A percentile compares a stretch with the other conserved stretches of the same genome.
Evolutionary conservation across 1,140 invertebrate species (phyloP).

Genomic region (Musca vetustissima): DNA sequence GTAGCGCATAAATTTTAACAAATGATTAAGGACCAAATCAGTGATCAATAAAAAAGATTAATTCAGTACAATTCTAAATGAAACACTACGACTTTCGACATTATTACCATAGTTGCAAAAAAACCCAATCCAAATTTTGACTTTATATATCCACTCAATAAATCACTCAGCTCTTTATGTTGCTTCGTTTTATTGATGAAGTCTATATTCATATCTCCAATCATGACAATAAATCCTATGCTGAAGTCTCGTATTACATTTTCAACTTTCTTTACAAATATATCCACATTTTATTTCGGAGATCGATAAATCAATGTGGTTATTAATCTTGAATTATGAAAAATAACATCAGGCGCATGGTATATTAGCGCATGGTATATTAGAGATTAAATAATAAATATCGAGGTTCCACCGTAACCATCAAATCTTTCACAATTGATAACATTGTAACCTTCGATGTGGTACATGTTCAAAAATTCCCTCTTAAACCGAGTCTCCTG

Average conservation of each 20-base stretch:
- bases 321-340: too few relatives aligned
- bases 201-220: background rate
- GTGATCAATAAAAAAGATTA: too few relatives aligned
- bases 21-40: too few relatives aligned
- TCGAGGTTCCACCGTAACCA: background rate
- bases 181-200: too few relatives aligned
- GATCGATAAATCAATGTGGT: background rate
- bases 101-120: background rate
- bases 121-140: background rate
- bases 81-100: background rate
- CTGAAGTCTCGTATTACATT: background rate
- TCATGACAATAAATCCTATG: background rate
- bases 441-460: background rate
- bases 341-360: background rate
- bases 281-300: background rate
- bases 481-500: background rate
- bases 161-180: too few relatives aligned
- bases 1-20: too few relatives aligned
- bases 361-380: background rate
- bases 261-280: background rate
- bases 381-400: background rate
- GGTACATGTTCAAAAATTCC: background rate
- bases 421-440: background rate
- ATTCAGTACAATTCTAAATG: too few relatives aligned
- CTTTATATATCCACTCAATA: background rate